These are phyloP conservation scores for Heterodera schachtii DNA, from an alignment of 1,140 invertebrate species.

Conservation along the genomic window DNA sequence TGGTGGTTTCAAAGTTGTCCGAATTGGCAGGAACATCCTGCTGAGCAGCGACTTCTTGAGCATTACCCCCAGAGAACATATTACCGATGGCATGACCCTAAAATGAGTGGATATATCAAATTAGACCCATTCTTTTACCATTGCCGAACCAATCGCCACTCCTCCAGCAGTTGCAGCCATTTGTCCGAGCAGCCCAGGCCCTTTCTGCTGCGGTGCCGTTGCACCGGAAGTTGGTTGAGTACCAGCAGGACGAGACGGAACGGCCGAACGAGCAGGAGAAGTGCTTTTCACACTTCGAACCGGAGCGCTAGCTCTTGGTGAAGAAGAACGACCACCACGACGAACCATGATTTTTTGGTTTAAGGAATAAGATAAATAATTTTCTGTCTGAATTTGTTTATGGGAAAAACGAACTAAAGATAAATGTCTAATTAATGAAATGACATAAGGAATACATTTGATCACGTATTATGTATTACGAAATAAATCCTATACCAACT, in stretches of 20 bases:
- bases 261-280: constrained; percentile 13
- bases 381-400: no score
- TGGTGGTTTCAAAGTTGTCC: not conserved
- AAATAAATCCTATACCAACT: no score
- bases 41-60: constrained; percentile 26
- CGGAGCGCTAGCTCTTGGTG: constrained; percentile 42
- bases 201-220: constrained; percentile 41
- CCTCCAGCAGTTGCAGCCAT: constrained; percentile 66
- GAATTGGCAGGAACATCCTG: constrained; percentile 7
- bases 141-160: constrained; percentile 66
- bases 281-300: constrained; percentile 38
- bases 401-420: no score
- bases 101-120: not conserved
- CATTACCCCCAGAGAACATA: constrained; percentile 48
- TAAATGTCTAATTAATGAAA: no score
- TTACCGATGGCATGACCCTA: constrained; percentile 52
- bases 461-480: no score
- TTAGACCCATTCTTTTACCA: constrained; percentile 28
- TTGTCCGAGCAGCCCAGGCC: constrained; percentile 60
- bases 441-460: no score
- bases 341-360: constrained; percentile 26
- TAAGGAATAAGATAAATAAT: no score
- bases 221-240: constrained; percentile 23
- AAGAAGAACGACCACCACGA: constrained; percentile 37
- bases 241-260: constrained; percentile 22